Evolutionary conservation across 1,140 invertebrate genomes (phyloP), one percentile per base, ranked within the genome.

Genomic region (Helicoverpa zea): DNA sequence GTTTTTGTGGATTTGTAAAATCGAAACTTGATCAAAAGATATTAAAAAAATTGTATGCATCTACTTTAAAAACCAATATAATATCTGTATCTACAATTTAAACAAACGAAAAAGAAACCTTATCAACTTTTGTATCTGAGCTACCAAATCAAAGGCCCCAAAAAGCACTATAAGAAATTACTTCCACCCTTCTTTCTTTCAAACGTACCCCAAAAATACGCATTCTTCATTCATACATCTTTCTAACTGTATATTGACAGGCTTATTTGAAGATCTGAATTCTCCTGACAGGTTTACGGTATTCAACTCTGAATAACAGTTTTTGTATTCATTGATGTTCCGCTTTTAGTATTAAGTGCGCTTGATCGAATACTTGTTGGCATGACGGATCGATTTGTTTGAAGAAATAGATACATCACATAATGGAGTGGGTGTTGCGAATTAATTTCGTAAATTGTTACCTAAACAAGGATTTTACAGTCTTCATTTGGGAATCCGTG

Each of bases 331-430:
- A 68, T 78, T 64, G 74, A 82, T 79, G 74, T 83, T 82, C 56
- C 66, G 78, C 80, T 75, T 79, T 82, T 70, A 82, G 52, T 47
- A 66, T 87, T 83, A 84, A 82, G 61, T 80, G 75, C 82, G 85
- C 83, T 83, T 87, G 85, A 88, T 85, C 70, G 82, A 84, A 76
- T 63, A 84, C 49, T 73, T 78, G 78, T 70, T 58, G 63, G 51
- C 63, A 79, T 79, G 64, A 79, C 63, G 43, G 75, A 77, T 79
- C 30, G 76, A 49, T 79, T 79, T 70, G 58, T 72, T 72, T 35
- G 30, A 43, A 23, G 18, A 63, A 29, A n/a, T 58, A 70, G 76
- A 68, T 79, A 47, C 23, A 58, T 70, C 63, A 47, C 43, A 13
- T 43, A 58, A 56, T 78, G n/a, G 29, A 78, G 9, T 58, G 43